Base-by-base conservation (phyloP, 2,797 vertebrate species). In the Poecilia wingei region DNA sequence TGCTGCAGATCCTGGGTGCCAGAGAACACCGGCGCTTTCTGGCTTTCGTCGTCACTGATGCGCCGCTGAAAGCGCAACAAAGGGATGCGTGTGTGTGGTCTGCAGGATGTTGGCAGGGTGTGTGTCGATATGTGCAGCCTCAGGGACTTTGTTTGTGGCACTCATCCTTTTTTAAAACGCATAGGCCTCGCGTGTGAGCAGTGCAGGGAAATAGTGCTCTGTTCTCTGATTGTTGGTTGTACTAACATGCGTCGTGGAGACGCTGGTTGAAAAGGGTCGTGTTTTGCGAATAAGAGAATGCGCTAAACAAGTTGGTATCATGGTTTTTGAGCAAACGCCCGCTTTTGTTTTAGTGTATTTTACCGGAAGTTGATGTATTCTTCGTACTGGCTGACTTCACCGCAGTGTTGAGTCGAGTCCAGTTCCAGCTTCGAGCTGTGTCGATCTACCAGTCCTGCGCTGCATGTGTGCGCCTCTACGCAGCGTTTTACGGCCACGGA, bases 11-110 rank as follows among this genome's bases (percentile, higher is more conserved):
- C 43, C 25, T 0, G 31, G 9, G 14, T 64, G 39, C 46, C 8
- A 1, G 2, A 4, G 41, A 10, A 68, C 20, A n/a, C 36, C 66
- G 39, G 66, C 33, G 57, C 13, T 53, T 9, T 16, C 66, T 57
- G 9, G n/a, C 16, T 57, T 18, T 20, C 61, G 83, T 92, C 86
- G 89, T 85, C 83, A 70, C 71, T 45, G 80, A 87, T 88, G 84
- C 82, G 80, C 79, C 71, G 85, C 78, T 76, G 46, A 41, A 31
- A 76, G 82, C 78, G 82, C 73, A 92, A 92, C 93, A 93, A 93
- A 59, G 93, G 91, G 91, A 91, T 90, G 85, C 78, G 33, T 36
- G 80, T 72, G 80, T 72, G 72, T 57, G 66, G 68, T 78, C 68
- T 43, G 75, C 83, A 75, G 82, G 84, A 82, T 86, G 86, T 83